Conservation (phyloP, 2,113 vertebrate species). For the Trochalopteron elliotii region DNA sequence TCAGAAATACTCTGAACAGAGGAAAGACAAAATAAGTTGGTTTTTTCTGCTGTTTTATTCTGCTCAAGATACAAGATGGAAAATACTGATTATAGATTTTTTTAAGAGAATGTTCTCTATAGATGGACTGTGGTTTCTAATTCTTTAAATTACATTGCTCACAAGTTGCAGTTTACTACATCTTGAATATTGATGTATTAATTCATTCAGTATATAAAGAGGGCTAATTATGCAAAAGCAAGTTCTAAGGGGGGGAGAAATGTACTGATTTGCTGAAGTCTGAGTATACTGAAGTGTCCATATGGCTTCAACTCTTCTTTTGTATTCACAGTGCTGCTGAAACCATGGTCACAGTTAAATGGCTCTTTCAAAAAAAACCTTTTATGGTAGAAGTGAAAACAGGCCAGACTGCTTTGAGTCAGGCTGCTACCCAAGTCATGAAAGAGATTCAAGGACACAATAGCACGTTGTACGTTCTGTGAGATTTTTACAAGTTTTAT, state of each 20-base stretch:
- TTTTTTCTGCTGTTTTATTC: neutral
- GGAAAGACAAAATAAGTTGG: neutral
- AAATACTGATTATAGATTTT: neutral
- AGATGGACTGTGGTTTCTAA: neutral
- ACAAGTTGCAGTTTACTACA: neutral
- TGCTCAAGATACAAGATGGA: neutral
- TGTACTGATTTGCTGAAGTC: constrained; percentile 12
- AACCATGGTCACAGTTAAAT: constrained; percentile 79
- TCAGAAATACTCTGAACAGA: neutral
- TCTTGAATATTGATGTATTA: constrained; percentile 37
- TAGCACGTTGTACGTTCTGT: constrained; percentile 74
- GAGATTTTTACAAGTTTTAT: constrained; percentile 74
- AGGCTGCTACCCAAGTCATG: constrained; percentile 71
- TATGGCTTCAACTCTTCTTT: constrained; percentile 55
- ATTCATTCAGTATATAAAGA: constrained; percentile 63
- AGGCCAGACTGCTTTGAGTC: constrained; percentile 69
- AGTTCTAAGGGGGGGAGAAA: neutral
- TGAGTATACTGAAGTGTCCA: neutral
- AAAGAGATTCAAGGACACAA: constrained; percentile 83
- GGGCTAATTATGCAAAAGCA: constrained; percentile 63
- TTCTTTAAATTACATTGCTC: neutral
- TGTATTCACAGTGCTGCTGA: constrained; percentile 56
- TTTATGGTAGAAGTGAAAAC: constrained; percentile 71
- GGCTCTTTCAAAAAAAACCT: constrained; percentile 68
- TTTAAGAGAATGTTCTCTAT: neutral